Percentiles rank a stretch among this genome's conserved stretches.
Conservation (phyloP, 2,888 invertebrate genomes). For the Cheilosia vulpina region DNA sequence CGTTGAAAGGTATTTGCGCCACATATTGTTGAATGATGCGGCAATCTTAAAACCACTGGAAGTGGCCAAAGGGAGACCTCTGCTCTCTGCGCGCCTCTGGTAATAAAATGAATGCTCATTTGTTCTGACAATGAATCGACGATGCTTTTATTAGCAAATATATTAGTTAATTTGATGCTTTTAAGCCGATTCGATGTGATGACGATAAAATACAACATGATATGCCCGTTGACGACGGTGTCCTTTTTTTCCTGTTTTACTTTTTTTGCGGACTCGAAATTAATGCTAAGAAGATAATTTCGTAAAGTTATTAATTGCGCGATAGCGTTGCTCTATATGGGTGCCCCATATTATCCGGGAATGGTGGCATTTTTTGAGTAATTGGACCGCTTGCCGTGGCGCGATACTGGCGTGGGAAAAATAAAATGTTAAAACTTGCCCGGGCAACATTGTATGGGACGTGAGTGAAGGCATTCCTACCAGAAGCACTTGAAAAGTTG, state of each 20-base stretch:
- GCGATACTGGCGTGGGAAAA: constrained; percentile 26
- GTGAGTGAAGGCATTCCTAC: not conserved
- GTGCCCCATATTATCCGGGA: constrained; percentile 47
- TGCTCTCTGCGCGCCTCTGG: not conserved
- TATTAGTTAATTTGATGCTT: constrained; percentile 75
- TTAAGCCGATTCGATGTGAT: constrained; percentile 73
- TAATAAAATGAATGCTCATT: constrained; percentile 75
- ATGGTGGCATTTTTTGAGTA: constrained; percentile 34
- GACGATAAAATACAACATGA: constrained; percentile 70
- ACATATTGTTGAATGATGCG: constrained; percentile 36
- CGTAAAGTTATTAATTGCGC: constrained; percentile 67
- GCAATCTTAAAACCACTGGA: constrained; percentile 26
- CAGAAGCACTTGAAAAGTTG: not conserved
- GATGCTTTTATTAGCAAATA: constrained; percentile 75
- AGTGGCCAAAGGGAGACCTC: constrained; percentile 61
- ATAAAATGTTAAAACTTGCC: no score
- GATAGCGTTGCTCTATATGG: constrained; percentile 42
- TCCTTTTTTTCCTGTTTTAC: no score
- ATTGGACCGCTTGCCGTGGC: not conserved
- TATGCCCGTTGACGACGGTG: constrained; percentile 33
- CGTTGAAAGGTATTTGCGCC: constrained; percentile 62
- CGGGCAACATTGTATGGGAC: not conserved
- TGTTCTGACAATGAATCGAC: constrained; percentile 75
- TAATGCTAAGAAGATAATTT: constrained; percentile 68
- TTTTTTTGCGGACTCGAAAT: constrained; percentile 29